A percentile compares a stretch with the other conserved stretches of the same genome.
These are phyloP conservation scores for Egretta garzetta DNA, from an alignment of 2,113 vertebrate species.

Conservation along the genomic window DNA sequence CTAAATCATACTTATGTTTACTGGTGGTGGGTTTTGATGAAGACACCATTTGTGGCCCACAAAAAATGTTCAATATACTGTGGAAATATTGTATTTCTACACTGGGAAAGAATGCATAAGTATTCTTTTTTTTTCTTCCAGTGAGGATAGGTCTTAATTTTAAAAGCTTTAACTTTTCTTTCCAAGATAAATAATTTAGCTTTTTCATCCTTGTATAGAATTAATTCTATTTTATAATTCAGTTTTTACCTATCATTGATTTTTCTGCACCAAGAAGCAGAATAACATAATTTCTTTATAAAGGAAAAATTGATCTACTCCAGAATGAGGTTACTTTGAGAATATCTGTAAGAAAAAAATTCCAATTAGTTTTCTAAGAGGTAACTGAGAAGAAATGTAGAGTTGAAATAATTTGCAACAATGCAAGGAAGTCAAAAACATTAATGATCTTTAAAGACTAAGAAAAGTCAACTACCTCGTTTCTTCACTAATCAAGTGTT, in stretches of 20 bases:
- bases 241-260: slow-evolving; percentile 4
- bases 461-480: not conserved
- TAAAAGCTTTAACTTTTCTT: not conserved
- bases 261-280: not conserved
- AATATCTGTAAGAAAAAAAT: not conserved
- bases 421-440: not conserved
- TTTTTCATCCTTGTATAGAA: not conserved
- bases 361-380: not conserved
- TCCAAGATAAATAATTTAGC: not conserved
- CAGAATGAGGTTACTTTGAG: not conserved
- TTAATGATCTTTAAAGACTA: not conserved
- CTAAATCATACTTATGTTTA: not conserved
- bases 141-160: not conserved
- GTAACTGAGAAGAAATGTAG: not conserved
- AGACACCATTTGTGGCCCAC: not conserved
- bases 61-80: not conserved
- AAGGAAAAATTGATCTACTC: not conserved
- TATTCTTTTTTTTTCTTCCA: not conserved
- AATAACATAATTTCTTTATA: slow-evolving; percentile 4
- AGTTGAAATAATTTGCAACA: not conserved
- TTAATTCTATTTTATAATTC: not conserved
- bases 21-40: not conserved
- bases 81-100: not conserved
- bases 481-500: not conserved
- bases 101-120: not conserved